phyloP scores from a whole-genome alignment of 2,888 invertebrate genomes.

The Copidosoma aretas region DNA sequence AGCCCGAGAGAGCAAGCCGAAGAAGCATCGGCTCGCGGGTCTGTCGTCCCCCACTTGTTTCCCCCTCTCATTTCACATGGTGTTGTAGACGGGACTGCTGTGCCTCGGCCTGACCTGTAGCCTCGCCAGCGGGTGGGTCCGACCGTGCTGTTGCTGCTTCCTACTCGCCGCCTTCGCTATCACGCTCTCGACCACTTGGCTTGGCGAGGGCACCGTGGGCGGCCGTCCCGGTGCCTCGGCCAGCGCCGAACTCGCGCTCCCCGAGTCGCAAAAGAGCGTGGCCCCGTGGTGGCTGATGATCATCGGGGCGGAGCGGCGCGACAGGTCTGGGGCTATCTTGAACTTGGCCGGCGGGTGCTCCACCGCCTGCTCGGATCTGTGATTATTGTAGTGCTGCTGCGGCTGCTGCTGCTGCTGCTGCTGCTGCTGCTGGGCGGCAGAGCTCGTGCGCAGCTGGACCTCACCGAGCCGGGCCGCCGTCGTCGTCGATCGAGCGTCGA shows the following conservation, averaged over 20 bases:
- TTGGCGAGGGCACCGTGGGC: constrained; percentile 65
- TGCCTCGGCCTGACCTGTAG: constrained; percentile 79
- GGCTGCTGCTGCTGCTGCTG: no score
- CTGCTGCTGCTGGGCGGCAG: not conserved
- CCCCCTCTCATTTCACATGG: constrained; percentile 72
- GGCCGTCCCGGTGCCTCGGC: constrained; percentile 59
- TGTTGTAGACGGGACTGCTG: constrained; percentile 87
- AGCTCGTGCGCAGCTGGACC: constrained; percentile 49
- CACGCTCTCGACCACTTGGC: constrained; percentile 72
- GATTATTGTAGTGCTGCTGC: not conserved
- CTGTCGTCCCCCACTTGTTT: not conserved
- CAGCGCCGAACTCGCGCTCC: constrained; percentile 27
- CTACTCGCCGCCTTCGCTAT: constrained; percentile 77
- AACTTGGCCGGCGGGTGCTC: constrained; percentile 58
- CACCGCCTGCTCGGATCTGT: constrained; percentile 43
- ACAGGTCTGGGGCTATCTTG: constrained; percentile 56
- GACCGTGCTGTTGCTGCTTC: constrained; percentile 90
- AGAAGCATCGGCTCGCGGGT: constrained; percentile 2
- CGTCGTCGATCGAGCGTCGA: no score
- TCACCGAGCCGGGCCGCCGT: constrained; percentile 45
- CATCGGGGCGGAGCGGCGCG: constrained; percentile 57
- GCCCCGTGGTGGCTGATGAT: constrained; percentile 49
- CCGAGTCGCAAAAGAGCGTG: constrained; percentile 40
- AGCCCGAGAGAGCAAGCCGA: constrained; percentile 18
- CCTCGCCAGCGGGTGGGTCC: constrained; percentile 89